Conservation (phyloP, 2,113 vertebrate species). For the Thunnus maccoyii region DNA sequence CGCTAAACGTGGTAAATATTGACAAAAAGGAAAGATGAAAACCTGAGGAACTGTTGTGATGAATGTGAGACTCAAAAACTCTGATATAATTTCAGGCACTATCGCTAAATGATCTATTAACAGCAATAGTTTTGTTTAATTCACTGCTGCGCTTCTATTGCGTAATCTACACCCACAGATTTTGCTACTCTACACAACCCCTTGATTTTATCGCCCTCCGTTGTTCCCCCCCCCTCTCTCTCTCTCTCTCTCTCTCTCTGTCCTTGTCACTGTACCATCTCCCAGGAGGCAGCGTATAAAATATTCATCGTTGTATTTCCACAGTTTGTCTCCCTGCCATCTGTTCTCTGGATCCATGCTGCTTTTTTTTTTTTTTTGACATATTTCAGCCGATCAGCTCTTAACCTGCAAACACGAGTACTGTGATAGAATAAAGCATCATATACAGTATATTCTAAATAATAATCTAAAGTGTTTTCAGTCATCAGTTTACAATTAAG, state of each 20-base stretch:
- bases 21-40: too few species aligned
- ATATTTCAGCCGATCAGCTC: background rate
- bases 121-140: background rate
- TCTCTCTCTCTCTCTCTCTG: background rate
- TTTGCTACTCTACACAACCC: too few species aligned
- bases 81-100: too few species aligned
- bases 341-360: conserved; percentile 14
- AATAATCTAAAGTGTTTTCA: background rate
- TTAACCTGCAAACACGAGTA: background rate
- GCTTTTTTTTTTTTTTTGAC: background rate
- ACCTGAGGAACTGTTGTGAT: too few species aligned
- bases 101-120: too few species aligned
- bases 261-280: background rate
- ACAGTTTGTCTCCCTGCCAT: conserved; percentile 24
- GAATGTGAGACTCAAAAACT: too few species aligned
- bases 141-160: background rate
- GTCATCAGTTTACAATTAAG: too few species aligned
- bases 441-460: background rate
- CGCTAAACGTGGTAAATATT: too few species aligned
- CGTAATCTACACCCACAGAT: too few species aligned
- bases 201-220: too few species aligned
- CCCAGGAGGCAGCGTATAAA: conserved; percentile 43
- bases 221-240: background rate
- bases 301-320: conserved; percentile 54
- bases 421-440: background rate